These are phyloP conservation scores for Characodon lateralis DNA, from an alignment of 2,797 vertebrate genomes.

Conservation along the genomic window DNA sequence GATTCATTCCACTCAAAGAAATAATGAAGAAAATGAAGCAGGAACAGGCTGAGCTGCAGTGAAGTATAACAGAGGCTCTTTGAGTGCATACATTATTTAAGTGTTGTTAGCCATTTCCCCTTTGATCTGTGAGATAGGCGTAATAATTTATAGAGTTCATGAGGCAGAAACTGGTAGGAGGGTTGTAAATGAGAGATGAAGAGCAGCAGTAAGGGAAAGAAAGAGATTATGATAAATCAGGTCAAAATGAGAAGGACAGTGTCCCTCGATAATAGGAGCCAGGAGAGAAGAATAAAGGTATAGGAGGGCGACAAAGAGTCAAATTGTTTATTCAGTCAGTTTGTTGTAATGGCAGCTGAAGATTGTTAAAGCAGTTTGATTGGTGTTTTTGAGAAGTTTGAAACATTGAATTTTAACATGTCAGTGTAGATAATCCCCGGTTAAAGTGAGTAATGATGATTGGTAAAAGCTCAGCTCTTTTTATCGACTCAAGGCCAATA, in stretches of 20 bases:
- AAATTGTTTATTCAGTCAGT: not conserved
- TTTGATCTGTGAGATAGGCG: slow-evolving; percentile 45
- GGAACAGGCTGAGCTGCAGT: not conserved
- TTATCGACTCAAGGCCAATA: not conserved
- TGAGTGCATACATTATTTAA: slow-evolving; percentile 59
- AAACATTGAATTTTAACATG: not conserved
- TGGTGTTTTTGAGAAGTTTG: not conserved
- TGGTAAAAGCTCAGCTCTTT: not conserved
- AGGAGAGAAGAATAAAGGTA: slow-evolving; percentile 1
- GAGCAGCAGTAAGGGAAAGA: not conserved
- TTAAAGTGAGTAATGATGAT: not conserved
- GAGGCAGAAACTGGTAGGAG: slow-evolving; percentile 41
- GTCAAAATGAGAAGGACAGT: slow-evolving; percentile 1
- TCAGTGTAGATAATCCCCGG: not conserved
- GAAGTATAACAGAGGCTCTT: slow-evolving; percentile 37
- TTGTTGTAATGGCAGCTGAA: not conserved
- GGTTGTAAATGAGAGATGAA: slow-evolving; percentile 16
- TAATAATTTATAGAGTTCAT: slow-evolving; percentile 53
- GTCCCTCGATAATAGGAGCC: not conserved
- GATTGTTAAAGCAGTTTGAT: not conserved
- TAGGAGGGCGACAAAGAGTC: not conserved
- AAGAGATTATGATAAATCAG: not conserved
- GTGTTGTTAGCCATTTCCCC: slow-evolving; percentile 34
- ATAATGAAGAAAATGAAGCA: slow-evolving; percentile 30
- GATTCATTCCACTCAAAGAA: slow-evolving; percentile 45